Percentiles rank a stretch among this genome's conserved stretches.
Conservation (phyloP, 2,888 invertebrate species). For the Diogma glabrata region DNA sequence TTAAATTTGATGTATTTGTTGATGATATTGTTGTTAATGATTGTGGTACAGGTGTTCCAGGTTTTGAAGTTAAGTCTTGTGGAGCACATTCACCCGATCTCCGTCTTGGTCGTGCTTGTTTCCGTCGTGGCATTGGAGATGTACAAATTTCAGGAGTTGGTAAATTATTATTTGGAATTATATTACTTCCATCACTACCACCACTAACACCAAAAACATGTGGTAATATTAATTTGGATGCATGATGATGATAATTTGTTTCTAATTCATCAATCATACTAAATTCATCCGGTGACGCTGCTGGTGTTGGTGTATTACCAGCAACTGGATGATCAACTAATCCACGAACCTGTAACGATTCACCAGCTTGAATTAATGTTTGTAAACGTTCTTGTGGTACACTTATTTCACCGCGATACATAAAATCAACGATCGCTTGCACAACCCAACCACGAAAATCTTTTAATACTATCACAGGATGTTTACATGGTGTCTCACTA, state of each 20-base stretch:
- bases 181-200: conserved; percentile 22
- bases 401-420: conserved; percentile 88
- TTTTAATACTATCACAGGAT: conserved; percentile 84
- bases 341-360: conserved; percentile 73
- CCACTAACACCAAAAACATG: conserved; percentile 30
- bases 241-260: conserved; percentile 36
- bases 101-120: conserved; percentile 74
- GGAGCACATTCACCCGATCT: conserved; percentile 65
- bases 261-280: conserved; percentile 28
- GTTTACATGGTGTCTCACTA: conserved; percentile 84
- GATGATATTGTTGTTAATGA: conserved; percentile 4
- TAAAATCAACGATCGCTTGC: conserved; percentile 81
- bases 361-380: conserved; percentile 75
- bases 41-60: conserved; percentile 22
- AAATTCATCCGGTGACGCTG: conserved; percentile 34
- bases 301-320: conserved; percentile 35
- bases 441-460: conserved; percentile 84
- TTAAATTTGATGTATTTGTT: conserved; percentile 2
- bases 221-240: conserved; percentile 32
- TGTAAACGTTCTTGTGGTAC: conserved; percentile 76
- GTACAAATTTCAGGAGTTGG: conserved; percentile 45
- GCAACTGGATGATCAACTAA: conserved; percentile 52
- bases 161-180: conserved; percentile 19
- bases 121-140: conserved; percentile 72
- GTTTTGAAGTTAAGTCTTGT: conserved; percentile 45